Evolutionary conservation across 2,888 invertebrate genomes (phyloP).

Genomic region (Platycheirus albimanus): DNA sequence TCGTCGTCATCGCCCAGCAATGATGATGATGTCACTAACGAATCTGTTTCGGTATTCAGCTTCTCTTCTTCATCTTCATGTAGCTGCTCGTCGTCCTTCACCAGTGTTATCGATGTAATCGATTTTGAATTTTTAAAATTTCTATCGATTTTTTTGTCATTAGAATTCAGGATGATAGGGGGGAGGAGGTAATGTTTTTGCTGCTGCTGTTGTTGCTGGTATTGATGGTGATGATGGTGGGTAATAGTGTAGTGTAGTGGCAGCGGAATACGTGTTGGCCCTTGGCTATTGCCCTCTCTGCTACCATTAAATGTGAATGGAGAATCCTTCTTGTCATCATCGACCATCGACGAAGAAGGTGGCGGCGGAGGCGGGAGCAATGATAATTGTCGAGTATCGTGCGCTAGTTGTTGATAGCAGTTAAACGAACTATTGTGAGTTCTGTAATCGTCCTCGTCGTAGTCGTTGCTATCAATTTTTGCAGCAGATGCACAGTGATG

Average conservation of each 20-base stretch:
- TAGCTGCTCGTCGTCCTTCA: slow-evolving; percentile 16
- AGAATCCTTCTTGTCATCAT: slow-evolving; percentile 32
- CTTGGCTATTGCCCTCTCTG: slow-evolving; percentile 55
- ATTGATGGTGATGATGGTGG: slow-evolving; percentile 27
- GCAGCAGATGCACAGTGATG: slow-evolving; percentile 60
- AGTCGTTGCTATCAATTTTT: slow-evolving; percentile 41
- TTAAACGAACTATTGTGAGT: slow-evolving; percentile 42
- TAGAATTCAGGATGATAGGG: slow-evolving; percentile 52
- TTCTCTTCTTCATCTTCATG: neutral
- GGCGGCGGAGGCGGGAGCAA: slow-evolving; percentile 49
- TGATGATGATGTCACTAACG: slow-evolving; percentile 53
- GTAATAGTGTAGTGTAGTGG: slow-evolving; percentile 46
- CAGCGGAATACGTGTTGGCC: slow-evolving; percentile 64
- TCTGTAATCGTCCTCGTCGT: slow-evolving; percentile 34
- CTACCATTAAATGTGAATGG: slow-evolving; percentile 13
- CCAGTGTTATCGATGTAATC: slow-evolving; percentile 53
- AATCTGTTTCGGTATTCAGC: slow-evolving; percentile 22
- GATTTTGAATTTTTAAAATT: slow-evolving; percentile 72
- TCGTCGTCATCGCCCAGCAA: slow-evolving; percentile 21
- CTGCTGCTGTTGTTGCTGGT: slow-evolving; percentile 29
- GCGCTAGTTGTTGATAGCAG: slow-evolving; percentile 56
- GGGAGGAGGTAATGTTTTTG: slow-evolving; percentile 54
- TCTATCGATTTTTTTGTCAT: slow-evolving; percentile 67
- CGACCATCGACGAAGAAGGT: slow-evolving; percentile 5
- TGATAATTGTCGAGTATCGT: slow-evolving; percentile 53